phyloP scores from a whole-genome alignment of 2,888 invertebrate genomes.

The Sipha maydis region DNA sequence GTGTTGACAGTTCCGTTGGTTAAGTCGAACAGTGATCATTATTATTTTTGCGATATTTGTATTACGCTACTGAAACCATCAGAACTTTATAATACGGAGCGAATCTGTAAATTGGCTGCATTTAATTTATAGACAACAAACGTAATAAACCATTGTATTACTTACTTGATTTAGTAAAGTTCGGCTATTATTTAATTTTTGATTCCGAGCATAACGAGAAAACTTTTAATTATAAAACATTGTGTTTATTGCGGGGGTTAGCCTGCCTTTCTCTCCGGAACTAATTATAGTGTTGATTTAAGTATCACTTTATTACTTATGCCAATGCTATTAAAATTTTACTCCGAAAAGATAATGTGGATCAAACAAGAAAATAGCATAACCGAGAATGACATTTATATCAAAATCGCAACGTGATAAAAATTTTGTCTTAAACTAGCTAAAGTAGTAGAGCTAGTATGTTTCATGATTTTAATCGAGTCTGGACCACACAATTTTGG shows the following conservation, averaged over 20 bases:
- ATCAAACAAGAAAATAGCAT: background rate
- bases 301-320: background rate
- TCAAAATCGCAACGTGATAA: too few relatives aligned
- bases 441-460: too few relatives aligned
- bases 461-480: too few relatives aligned
- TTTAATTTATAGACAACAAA: background rate
- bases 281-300: background rate
- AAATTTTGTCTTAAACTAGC: too few relatives aligned
- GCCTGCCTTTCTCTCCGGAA: background rate
- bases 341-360: background rate
- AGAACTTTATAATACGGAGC: too few relatives aligned
- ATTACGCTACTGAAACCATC: too few relatives aligned
- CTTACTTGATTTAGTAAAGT: background rate
- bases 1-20: too few relatives aligned
- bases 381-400: too few relatives aligned
- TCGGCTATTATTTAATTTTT: background rate
- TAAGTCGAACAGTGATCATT: too few relatives aligned
- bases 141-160: background rate
- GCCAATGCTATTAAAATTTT: too few relatives aligned
- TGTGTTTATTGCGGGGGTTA: background rate
- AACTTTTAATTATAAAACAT: conserved; percentile 16
- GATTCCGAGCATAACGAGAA: background rate
- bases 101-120: background rate
- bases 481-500: too few relatives aligned
- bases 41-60: too few relatives aligned